Evolutionary conservation across 2,797 vertebrate genomes (phyloP).

Genomic region (Sciurus carolinensis): DNA sequence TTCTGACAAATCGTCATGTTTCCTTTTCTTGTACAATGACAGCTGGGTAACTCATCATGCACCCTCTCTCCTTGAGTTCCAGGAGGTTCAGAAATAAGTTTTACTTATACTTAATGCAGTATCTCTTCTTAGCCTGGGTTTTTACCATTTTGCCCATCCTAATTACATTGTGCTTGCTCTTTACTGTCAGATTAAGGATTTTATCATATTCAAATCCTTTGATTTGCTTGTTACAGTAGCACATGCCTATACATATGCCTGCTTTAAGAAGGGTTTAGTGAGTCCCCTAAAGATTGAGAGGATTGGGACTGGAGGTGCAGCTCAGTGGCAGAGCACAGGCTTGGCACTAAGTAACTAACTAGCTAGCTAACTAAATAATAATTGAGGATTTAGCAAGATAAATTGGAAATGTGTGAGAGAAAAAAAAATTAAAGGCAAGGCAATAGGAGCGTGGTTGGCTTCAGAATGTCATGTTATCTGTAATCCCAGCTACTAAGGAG

Average conservation of each 20-base stretch:
- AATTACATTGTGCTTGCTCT: slow-evolving; percentile 17
- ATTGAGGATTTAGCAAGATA: neutral
- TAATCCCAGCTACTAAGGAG: neutral
- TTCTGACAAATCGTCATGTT: neutral
- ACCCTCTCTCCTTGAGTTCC: neutral
- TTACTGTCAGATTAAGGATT: slow-evolving; percentile 5
- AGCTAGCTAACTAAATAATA: too few relatives aligned
- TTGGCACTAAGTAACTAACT: too few relatives aligned
- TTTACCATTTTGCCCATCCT: neutral
- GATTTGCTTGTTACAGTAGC: neutral
- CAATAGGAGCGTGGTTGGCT: neutral
- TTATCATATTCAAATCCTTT: slow-evolving; percentile 54
- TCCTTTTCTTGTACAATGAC: neutral
- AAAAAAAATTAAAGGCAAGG: neutral
- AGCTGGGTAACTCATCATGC: neutral
- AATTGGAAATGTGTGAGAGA: slow-evolving; percentile 22
- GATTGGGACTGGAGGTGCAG: neutral
- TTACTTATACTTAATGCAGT: neutral
- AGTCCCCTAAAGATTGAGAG: neutral
- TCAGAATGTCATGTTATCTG: neutral
- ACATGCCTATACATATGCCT: neutral
- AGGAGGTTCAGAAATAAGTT: neutral
- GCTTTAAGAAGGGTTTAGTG: neutral
- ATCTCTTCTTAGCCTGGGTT: slow-evolving; percentile 22
- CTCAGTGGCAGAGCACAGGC: too few relatives aligned